phyloP scores from a whole-genome alignment of 2,888 invertebrate genomes.

The Thelaira solivaga region DNA sequence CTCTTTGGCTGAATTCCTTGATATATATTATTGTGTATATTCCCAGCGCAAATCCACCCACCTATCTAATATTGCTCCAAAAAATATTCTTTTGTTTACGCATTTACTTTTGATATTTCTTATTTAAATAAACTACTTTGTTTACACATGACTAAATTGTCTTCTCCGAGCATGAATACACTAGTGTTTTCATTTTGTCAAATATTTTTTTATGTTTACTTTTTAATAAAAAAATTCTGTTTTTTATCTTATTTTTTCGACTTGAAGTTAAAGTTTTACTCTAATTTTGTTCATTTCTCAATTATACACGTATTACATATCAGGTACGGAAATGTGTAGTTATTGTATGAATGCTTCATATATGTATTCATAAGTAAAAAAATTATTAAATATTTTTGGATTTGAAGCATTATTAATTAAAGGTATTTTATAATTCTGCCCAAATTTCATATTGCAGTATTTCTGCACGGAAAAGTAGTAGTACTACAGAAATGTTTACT shows the following conservation, averaged over 20 bases:
- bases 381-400: too few species aligned
- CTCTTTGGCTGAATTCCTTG: neutral
- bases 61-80: neutral
- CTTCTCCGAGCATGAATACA: neutral
- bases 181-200: neutral
- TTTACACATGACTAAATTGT: neutral
- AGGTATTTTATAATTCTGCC: too few species aligned
- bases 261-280: too few species aligned
- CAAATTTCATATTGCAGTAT: too few species aligned
- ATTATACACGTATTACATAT: neutral
- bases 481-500: too few species aligned
- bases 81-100: constrained; percentile 34
- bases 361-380: too few species aligned
- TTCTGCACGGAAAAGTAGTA: too few species aligned
- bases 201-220: neutral
- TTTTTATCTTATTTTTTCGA: neutral
- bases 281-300: constrained; percentile 13
- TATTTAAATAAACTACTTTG: constrained; percentile 18
- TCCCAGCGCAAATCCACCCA: neutral
- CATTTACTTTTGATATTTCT: neutral
- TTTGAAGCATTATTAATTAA: too few species aligned
- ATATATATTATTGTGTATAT: neutral
- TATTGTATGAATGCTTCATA: too few species aligned
- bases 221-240: neutral
- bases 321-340: too few species aligned